Base-by-base conservation (phyloP, 2,113 vertebrate genomes). In the Coptodon bakossiorum region DNA sequence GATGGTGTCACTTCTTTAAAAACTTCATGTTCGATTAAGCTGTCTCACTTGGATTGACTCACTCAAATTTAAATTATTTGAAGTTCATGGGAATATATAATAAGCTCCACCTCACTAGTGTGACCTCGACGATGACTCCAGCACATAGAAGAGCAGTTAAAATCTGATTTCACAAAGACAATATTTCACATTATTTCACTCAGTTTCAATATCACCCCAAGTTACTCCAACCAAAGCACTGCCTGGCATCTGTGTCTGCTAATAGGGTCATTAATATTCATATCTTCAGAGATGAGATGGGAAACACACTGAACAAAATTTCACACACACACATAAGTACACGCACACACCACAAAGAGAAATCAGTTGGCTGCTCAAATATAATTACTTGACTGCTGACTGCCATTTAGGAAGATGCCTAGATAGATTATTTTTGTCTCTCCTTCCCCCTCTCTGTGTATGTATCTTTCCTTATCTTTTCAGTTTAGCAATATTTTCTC, bases 261-360 rank as follows among this genome's bases (percentile, higher is more conserved):
- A 95, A 95, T 94, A 81, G 86, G 86, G 80, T 91, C 85, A 92
- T 95, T 94, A 95, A 94, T 95, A 95, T 95, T 95, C 94, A 95
- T 95, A 91, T 92, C 89, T 87, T 89, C 87, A 86, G 91, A 90
- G 83, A 92, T 88, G 89, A 95, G 90, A 85, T 87, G 85, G 91
- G 90, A 86, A 82, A 80, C 88, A 84, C 89, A 71, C 86, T 82
- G 80, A 78, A 48, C 87, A 66, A 85, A 76, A 40, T 80, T 40
- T 59, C 73, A 81, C 89, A 82, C 87, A 16, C 27, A 36, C 76
- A 86, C 7, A 86, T 3, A 61, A 56, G 54, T 8, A 54, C 91
- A 85, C 43, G 17, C 88, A 57, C 61, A 73, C 59, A 90, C 78
- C 56, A 83, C 73, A 45, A 73, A 92, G 83, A 93, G 43, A 95